A percentile compares a stretch with the other conserved stretches of the same genome.
Conservation (phyloP, 2,113 vertebrate species). For the Deroptyus accipitrinus region DNA sequence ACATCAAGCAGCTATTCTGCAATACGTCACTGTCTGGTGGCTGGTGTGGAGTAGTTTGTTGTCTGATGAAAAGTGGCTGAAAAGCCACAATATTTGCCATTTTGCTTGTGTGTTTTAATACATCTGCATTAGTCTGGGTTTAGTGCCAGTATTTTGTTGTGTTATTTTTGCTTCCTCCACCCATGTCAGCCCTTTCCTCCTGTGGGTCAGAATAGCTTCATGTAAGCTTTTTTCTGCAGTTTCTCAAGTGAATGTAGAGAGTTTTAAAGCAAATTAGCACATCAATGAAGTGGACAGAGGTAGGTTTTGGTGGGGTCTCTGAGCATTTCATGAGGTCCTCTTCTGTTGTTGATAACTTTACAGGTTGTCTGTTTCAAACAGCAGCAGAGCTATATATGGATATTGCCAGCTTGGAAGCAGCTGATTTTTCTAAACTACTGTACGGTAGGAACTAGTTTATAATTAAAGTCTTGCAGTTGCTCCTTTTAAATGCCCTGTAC, state of each 20-base stretch:
- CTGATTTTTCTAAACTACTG: slow-evolving; percentile 66
- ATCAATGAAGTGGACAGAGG: slow-evolving; percentile 56
- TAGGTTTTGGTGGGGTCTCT: slow-evolving; percentile 60
- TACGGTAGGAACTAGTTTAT: slow-evolving; percentile 68
- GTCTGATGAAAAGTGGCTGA: background rate
- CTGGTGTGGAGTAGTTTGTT: background rate
- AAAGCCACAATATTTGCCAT: background rate
- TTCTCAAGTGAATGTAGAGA: slow-evolving; percentile 33
- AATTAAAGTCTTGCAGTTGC: slow-evolving; percentile 64
- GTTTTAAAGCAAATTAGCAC: slow-evolving; percentile 50
- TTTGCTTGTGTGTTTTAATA: background rate
- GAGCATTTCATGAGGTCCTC: slow-evolving; percentile 74
- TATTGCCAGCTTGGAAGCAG: slow-evolving; percentile 60
- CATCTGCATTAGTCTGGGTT: background rate
- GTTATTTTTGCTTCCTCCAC: background rate
- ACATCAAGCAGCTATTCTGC: background rate
- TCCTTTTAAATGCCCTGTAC: slow-evolving; percentile 59
- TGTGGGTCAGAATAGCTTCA: background rate
- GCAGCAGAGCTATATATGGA: slow-evolving; percentile 64
- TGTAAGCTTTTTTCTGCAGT: background rate
- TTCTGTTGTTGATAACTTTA: slow-evolving; percentile 73
- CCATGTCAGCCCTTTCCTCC: background rate
- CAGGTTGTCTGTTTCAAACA: slow-evolving; percentile 73
- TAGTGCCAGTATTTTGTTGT: background rate
- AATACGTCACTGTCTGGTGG: background rate